Base-by-base conservation (phyloP, 2,888 invertebrate genomes). In the Plemyria rubiginata region DNA sequence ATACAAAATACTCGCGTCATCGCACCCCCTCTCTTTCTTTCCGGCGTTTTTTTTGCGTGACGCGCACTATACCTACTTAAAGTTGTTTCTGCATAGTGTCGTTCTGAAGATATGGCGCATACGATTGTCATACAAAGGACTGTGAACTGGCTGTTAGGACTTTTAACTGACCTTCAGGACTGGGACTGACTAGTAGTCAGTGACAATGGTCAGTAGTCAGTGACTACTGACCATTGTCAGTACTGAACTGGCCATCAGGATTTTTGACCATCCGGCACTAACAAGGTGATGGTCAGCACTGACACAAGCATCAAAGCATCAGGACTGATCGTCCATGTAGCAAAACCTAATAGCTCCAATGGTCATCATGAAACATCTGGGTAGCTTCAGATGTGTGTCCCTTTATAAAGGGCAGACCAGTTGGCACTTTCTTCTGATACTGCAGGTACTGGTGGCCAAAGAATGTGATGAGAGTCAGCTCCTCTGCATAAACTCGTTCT, bases 381-480 rank as follows among this genome's bases (percentile, higher is more conserved):
- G 58, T 72, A 49, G 77, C 77, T 15, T 76, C 80, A 0, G 81
- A 78, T 0, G 82, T 69, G 43, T 76, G 78, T 0, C 80, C 81
- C 0, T 3, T 11, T 46, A 81, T 81, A 59, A 52, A 72, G 0
- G 81, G 81, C 46, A 81, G 70, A 0, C 81, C 79, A 0, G 79
- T 80, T 40, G 95, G 93, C 4, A 99, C 98, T 72, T 88, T 90
- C 68, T 95, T 93, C 86, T 99, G 98, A 87, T 99, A 99, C 64
- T 95, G 94, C 46, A 95, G 86, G 84, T 99, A 99, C 58, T 97
- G 95, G 66, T 95, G 94, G 0, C 98, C 98, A 85, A 99, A 99
- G 93, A 99, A 99, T 71, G 96, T 95, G 7, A 99, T 85, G 59
- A 99, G 91, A 4, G 96, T 96, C 57, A 96, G 94, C 92, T 99